A percentile compares a stretch with the other conserved stretches of the same genome.
Conservation (phyloP, 37 sponge, comb jelly and placozoan genomes). For the Chondrosia reniformis region DNA sequence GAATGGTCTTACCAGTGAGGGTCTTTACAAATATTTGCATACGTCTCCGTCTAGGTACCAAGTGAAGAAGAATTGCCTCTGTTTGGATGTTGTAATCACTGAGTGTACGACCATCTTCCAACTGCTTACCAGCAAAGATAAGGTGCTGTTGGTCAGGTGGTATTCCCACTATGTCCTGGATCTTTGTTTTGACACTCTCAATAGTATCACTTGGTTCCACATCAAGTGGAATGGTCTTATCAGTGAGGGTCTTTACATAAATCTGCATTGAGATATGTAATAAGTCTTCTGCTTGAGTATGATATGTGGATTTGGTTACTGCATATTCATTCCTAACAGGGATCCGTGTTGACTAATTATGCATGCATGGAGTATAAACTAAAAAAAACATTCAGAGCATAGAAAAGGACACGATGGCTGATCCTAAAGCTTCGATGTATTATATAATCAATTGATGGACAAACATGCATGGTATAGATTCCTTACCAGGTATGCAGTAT, state of each 20-base stretch:
- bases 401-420: too few relatives aligned
- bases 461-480: too few relatives aligned
- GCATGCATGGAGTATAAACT: too few relatives aligned
- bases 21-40: conserved; percentile 84
- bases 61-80: conserved; percentile 28
- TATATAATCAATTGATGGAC: too few relatives aligned
- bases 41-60: conserved; percentile 21
- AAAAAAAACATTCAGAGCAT: too few relatives aligned
- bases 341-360: too few relatives aligned
- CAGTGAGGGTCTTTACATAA: conserved; percentile 92
- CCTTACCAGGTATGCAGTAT: too few relatives aligned
- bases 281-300: too few relatives aligned
- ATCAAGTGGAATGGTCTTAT: conserved; percentile 94
- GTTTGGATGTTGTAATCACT: conserved; percentile 40
- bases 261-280: too few relatives aligned
- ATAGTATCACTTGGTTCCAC: conserved; percentile 94
- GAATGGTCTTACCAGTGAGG: conserved; percentile 79
- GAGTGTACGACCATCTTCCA: conserved; percentile 26
- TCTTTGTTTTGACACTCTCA: conserved; percentile 95
- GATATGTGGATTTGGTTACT: too few relatives aligned
- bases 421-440: too few relatives aligned
- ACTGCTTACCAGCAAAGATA: conserved; percentile 95
- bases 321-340: too few relatives aligned
- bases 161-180: conserved; percentile 94
- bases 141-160: conserved; percentile 96